phyloP scores from a whole-genome alignment of 2,113 vertebrate genomes.

The Hymenochirus boettgeri region DNA sequence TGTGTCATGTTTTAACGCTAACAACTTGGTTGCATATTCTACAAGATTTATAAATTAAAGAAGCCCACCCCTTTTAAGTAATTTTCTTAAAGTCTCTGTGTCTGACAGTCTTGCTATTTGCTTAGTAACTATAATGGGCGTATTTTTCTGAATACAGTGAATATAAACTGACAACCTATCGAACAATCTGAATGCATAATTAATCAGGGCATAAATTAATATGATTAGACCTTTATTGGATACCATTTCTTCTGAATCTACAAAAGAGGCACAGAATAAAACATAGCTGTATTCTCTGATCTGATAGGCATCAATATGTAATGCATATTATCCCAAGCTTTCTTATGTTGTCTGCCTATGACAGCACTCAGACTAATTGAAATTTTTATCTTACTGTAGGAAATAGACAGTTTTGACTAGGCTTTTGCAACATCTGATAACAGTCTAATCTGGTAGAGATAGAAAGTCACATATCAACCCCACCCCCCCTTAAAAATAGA shows the following conservation, averaged over 20 bases:
- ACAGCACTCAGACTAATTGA: slow-evolving; percentile 77
- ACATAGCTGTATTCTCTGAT: slow-evolving; percentile 66
- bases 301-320: slow-evolving; percentile 84
- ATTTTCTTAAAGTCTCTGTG: slow-evolving; percentile 76
- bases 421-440: slow-evolving; percentile 54
- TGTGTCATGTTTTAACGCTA: slow-evolving; percentile 62
- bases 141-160: slow-evolving; percentile 79
- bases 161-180: slow-evolving; percentile 90
- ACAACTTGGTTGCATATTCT: slow-evolving; percentile 66
- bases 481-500: too few relatives aligned
- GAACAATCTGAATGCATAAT: slow-evolving; percentile 87
- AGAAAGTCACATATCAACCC: slow-evolving; percentile 36
- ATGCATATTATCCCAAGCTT: slow-evolving; percentile 81
- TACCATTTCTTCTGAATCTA: slow-evolving; percentile 72
- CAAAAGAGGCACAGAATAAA: slow-evolving; percentile 74
- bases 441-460: slow-evolving; percentile 15
- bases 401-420: slow-evolving; percentile 71
- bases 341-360: slow-evolving; percentile 68
- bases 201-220: slow-evolving; percentile 90
- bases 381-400: slow-evolving; percentile 78
- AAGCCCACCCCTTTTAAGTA: slow-evolving; percentile 74
- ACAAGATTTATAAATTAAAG: slow-evolving; percentile 75
- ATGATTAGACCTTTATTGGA: slow-evolving; percentile 80
- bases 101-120: slow-evolving; percentile 71
- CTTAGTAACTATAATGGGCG: slow-evolving; percentile 70